A percentile compares a stretch with the other conserved stretches of the same genome.
These are phyloP conservation scores for Lamellibrachia satsuma DNA, from an alignment of 2,888 invertebrate genomes.

Conservation along the genomic window DNA sequence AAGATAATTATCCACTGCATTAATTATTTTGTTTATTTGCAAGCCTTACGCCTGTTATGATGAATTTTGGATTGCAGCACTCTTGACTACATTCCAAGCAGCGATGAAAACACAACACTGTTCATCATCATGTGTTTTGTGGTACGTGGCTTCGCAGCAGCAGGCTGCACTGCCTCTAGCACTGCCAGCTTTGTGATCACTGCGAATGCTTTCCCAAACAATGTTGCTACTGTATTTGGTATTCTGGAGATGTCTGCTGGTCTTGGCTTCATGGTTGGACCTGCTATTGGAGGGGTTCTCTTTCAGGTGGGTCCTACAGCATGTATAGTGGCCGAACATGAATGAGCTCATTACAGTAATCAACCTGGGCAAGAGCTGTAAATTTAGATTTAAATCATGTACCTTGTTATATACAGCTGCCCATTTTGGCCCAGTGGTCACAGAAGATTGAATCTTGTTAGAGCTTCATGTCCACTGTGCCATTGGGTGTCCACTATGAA, in stretches of 20 bases:
- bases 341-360: too few relatives aligned
- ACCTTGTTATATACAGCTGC: background rate
- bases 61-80: slow-evolving; percentile 45
- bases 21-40: background rate
- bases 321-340: background rate
- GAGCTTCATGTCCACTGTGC: too few relatives aligned
- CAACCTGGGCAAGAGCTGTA: too few relatives aligned
- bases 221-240: slow-evolving; percentile 82
- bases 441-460: too few relatives aligned
- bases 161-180: slow-evolving; percentile 81
- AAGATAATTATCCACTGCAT: too few relatives aligned
- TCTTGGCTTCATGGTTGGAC: slow-evolving; percentile 86
- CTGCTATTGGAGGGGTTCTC: slow-evolving; percentile 86
- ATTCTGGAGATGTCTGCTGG: slow-evolving; percentile 79
- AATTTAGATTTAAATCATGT: background rate
- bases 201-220: slow-evolving; percentile 86
- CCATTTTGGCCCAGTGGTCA: too few relatives aligned
- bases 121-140: slow-evolving; percentile 82
- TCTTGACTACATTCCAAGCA: slow-evolving; percentile 51
- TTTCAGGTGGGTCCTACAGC: slow-evolving; percentile 66
- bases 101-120: slow-evolving; percentile 67
- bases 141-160: slow-evolving; percentile 82
- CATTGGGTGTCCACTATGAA: too few relatives aligned
- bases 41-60: slow-evolving; percentile 14
- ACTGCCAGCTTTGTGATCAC: slow-evolving; percentile 84